Base-by-base conservation (phyloP, 2,797 vertebrate genomes). In the Poecilia wingei region DNA sequence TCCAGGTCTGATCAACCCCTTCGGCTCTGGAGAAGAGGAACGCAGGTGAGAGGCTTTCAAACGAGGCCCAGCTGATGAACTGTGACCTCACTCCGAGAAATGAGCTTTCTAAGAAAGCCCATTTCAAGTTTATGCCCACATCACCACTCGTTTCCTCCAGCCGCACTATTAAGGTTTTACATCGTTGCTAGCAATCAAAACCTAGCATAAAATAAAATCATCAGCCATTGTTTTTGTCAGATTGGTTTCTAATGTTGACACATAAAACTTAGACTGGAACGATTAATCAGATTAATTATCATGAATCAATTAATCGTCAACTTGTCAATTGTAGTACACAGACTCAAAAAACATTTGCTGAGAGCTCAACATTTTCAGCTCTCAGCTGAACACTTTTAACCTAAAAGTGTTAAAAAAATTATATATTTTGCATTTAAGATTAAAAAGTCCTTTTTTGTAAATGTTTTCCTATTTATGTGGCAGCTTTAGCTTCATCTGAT, bases 1-100 rank as follows among this genome's bases (percentile, higher is more conserved):
- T 74, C n/a, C 74, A 41, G 69, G 7, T 4, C 76, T 94, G 53
- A 78, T 79, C 36, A 95, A 95, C 88, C 95, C 95, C 31, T 96
- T 96, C 77, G 91, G 91, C 22, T 82, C 90, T 36, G 86, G 88
- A 70, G 94, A 95, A 47, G 91, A 95, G 46, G 88, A 93, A 20
- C 93, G 84, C 82, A 90, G 88, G 95, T 95, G 76, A 92, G 80
- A 70, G 20, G 70, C 53, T 39, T 33, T 41, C 31, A 1, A 39
- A 78, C 13, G 33, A 36, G 9, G 8, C 46, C 25, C 39, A n/a
- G 68, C 68, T 14, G 25, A 33, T 69, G 7, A 49, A 59, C 33
- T 55, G 20, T 20, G 39, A 10, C 36, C 49, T 14, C 55, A 77
- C 43, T 45, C 22, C 9, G 20, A 77, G 31, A 6, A 25, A 61